Conservation (phyloP, 2,888 invertebrate species). For the Thecophora atra region DNA sequence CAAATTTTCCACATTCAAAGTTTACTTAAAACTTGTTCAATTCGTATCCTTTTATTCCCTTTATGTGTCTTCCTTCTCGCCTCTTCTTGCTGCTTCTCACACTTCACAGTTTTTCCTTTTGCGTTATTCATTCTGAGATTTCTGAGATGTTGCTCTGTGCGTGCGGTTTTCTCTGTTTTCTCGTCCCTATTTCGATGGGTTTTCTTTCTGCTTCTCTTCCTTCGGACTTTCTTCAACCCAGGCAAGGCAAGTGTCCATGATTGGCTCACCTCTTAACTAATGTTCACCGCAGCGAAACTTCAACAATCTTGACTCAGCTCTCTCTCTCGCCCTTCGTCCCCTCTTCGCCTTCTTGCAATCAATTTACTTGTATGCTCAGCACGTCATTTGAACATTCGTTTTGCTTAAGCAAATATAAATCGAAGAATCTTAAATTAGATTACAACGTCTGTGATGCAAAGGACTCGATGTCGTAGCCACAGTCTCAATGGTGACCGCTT, state of each 20-base stretch:
- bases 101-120: too few species aligned
- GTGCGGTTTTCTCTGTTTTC: background rate
- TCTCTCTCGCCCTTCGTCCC: background rate
- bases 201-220: background rate
- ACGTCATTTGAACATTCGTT: conserved; percentile 24
- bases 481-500: background rate
- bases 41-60: too few species aligned
- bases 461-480: background rate
- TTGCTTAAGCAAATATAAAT: conserved; percentile 28
- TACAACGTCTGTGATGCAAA: background rate
- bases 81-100: too few species aligned
- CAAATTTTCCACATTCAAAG: too few species aligned
- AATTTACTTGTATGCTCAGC: conserved; percentile 12
- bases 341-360: background rate
- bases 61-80: too few species aligned
- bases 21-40: too few species aligned
- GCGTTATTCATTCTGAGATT: too few species aligned
- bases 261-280: background rate
- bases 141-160: background rate
- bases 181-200: background rate
- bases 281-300: background rate
- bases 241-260: background rate
- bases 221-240: background rate
- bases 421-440: conserved; percentile 30
- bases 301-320: background rate